Evolutionary conservation across 2,797 vertebrate genomes (phyloP), one percentile per base, ranked within the genome.

Genomic region (Schizopygopsis pylzovi): DNA sequence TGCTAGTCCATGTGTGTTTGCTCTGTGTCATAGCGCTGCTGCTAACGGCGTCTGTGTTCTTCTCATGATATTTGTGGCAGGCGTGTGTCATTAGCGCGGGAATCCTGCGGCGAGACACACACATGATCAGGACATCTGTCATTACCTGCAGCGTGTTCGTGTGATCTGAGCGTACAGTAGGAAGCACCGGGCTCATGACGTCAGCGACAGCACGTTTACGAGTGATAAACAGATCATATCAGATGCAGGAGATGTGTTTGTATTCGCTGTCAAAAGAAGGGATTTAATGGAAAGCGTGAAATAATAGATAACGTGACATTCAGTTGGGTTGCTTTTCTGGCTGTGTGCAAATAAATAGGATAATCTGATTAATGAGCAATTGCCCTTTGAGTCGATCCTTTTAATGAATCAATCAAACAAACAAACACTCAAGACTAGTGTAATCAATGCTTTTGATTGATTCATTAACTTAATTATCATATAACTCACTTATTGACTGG

Each of bases 101-200:
- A 76, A 47, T 83, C 82, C 82, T 63, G 71, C 43, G 1, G 56
- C 49, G 56, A 65, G 43, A 67, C 81, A 86, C 75, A 82, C 54
- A 78, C 71, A 67, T 1, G 71, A 75, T 75, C 56, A 63, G 54
- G 54, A 33, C 78, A 82, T 59, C 49, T 83, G 75, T 49, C 72
- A 67, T 39, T 63, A 83, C 82, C 82, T 67, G 82, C 72, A 12
- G 82, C 16, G 52, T 79, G 82, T 85, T 56, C 56, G 79, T 79
- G 43, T 43, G 63, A 63, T 81, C 43, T 39, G 45, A 81, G 28
- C 0, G 28, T 71, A 70, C 47, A 68, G 59, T 65, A 81, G 79
- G 43, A 70, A 80, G 41, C 78, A 80, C 59, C 25, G 4, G 76
- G 49, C 70, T 43, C 73, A 71, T 90, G 91, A 92, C 85, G 88